phyloP scores from a whole-genome alignment of 2,797 vertebrate genomes.

The Cossypha heuglini region DNA sequence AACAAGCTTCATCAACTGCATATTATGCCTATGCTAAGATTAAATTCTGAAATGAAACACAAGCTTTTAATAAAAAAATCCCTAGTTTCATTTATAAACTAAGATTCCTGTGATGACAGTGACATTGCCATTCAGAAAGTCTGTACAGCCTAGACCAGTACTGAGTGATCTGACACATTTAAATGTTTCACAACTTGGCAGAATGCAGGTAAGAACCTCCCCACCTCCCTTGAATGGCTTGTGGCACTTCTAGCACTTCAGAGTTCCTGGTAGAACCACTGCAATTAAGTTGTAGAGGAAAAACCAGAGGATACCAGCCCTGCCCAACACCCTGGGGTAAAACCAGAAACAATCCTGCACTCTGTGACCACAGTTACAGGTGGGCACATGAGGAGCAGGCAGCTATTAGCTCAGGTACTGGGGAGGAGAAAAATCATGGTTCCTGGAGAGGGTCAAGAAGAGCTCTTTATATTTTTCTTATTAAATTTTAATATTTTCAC shows the following conservation, averaged over 20 bases:
- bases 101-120: neutral
- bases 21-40: neutral
- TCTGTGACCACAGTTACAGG: neutral
- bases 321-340: neutral
- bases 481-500: neutral
- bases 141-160: accelerated
- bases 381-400: neutral
- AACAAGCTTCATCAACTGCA: neutral
- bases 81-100: neutral
- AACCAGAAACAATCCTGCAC: neutral
- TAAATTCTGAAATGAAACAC: neutral
- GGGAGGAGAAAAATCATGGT: neutral
- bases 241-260: neutral
- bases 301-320: neutral
- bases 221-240: neutral
- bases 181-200: accelerated
- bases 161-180: neutral
- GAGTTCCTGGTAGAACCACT: neutral
- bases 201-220: neutral
- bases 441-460: neutral
- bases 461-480: neutral
- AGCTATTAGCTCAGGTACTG: neutral
- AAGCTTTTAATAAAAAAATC: neutral
- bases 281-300: neutral
- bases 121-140: neutral